phyloP scores from a whole-genome alignment of 1,140 invertebrate genomes.

The Drosophila watanabei region DNA sequence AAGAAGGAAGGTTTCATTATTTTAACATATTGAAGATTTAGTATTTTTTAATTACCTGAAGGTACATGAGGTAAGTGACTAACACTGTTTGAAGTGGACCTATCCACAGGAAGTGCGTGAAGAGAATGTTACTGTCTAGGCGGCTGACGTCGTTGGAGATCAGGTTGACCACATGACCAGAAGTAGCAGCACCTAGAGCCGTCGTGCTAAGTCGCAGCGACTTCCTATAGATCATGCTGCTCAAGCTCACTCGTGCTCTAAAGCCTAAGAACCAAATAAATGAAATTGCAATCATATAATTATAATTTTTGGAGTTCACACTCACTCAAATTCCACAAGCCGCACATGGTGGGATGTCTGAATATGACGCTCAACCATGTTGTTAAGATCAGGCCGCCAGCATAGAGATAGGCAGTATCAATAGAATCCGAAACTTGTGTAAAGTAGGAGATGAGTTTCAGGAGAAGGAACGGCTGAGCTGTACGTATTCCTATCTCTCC shows the following conservation, averaged over 20 bases:
- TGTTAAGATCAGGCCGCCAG: slow-evolving; percentile 89
- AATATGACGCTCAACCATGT: slow-evolving; percentile 89
- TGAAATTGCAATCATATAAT: too few relatives aligned
- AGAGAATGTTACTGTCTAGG: slow-evolving; percentile 89
- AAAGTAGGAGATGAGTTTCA: slow-evolving; percentile 89
- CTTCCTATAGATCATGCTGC: slow-evolving; percentile 93
- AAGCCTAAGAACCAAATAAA: slow-evolving; percentile 82
- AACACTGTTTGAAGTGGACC: slow-evolving; percentile 93
- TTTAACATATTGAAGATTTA: too few relatives aligned
- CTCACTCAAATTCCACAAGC: slow-evolving; percentile 89
- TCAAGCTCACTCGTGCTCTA: slow-evolving; percentile 92
- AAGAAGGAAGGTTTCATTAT: background rate
- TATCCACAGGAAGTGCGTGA: slow-evolving; percentile 92
- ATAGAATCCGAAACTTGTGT: slow-evolving; percentile 85
- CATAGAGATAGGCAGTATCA: slow-evolving; percentile 88
- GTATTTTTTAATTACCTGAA: slow-evolving; percentile 74
- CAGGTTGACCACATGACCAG: slow-evolving; percentile 96
- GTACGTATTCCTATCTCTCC: slow-evolving; percentile 86
- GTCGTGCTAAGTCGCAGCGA: slow-evolving; percentile 89
- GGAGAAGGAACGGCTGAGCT: slow-evolving; percentile 90
- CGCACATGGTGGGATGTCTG: slow-evolving; percentile 93
- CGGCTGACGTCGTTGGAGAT: slow-evolving; percentile 95
- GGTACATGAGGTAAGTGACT: slow-evolving; percentile 91
- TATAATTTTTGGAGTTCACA: background rate
- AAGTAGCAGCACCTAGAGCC: slow-evolving; percentile 91